Evolutionary conservation across 2,797 vertebrate species (phyloP), one percentile per base, ranked within the genome.

Genomic region (Acropternis orthonyx): DNA sequence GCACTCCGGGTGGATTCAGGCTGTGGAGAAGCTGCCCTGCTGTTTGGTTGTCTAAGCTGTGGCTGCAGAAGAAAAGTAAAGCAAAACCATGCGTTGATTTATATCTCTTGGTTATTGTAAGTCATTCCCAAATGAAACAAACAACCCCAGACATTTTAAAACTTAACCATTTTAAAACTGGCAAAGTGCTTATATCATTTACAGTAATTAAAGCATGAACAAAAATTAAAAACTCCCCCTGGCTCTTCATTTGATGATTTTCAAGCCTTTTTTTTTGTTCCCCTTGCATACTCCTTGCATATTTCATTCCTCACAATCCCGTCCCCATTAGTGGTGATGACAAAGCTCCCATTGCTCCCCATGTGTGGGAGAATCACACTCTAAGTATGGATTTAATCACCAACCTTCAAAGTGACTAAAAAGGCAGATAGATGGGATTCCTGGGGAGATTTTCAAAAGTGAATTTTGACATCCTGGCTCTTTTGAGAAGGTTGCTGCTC

Each of bases 351-450:
- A 97, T 92, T 86, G 79, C 95, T 95, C 89, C 94, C 95, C 89
- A 96, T 94, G 91, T 95, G 92, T 94, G 95, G 94, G 95, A 96
- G 93, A 94, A 96, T 94, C 94, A 82, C 85, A 67, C 85, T 94
- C 36, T 92, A 95, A 96, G 89, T 93, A 96, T 96, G 95, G 96
- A 96, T 97, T 97, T 96, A 97, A 96, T 96, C 94, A 94, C 89
- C 89, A 75, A 84, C 92, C 91, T 96, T 95, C 95, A 96, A 97
- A 96, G 94, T 95, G 94, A 88, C 95, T 96, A 84, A 90, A 92
- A 90, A 95, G 67, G 73, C 92, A 94, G 92, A 96, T 95, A 95
- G 95, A 93, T 94, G 89, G 83, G 96, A 96, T 96, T 97, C 95
- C 91, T 94, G 94, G 94, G 95, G 95, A 93, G 95, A 95, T 10